Conservation (phyloP, 2,888 invertebrate genomes). For the Mythimna impura region DNA sequence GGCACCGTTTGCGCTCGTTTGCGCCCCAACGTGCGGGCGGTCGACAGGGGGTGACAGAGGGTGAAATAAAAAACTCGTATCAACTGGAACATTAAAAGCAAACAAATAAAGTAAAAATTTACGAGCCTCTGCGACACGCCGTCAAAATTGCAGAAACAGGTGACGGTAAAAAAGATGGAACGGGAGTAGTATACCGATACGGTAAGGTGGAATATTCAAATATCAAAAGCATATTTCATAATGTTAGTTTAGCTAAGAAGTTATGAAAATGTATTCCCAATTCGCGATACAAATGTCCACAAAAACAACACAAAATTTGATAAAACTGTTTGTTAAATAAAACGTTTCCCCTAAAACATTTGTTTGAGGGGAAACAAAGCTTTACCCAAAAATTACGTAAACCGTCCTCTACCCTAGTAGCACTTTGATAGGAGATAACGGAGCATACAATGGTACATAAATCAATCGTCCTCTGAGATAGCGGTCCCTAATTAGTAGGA, state of each 20-base stretch:
- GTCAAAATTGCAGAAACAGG: constrained; percentile 81
- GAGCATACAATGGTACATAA: constrained; percentile 60
- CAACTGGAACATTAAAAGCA: constrained; percentile 71
- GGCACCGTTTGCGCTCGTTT: constrained; percentile 66
- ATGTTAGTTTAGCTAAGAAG: constrained; percentile 3
- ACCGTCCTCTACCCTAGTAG: constrained; percentile 42
- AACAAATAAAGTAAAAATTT: constrained; percentile 83
- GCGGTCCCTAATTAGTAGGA: constrained; percentile 61
- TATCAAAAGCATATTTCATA: constrained; percentile 9
- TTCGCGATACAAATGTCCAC: background rate
- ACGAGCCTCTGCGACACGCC: constrained; percentile 75
- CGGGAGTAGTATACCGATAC: constrained; percentile 24
- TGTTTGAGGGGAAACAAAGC: constrained; percentile 52
- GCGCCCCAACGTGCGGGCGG: constrained; percentile 64
- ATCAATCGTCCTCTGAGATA: constrained; percentile 60
- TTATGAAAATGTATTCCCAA: constrained; percentile 1
- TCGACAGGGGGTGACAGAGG: constrained; percentile 38
- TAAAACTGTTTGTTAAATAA: constrained; percentile 30
- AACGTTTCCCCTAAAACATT: constrained; percentile 50
- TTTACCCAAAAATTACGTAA: constrained; percentile 56
- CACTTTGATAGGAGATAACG: constrained; percentile 59
- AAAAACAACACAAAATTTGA: constrained; percentile 7
- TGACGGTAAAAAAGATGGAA: constrained; percentile 71
- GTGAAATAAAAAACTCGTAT: constrained; percentile 68
- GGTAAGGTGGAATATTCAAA: constrained; percentile 31